Evolutionary conservation across 2,113 vertebrate genomes (phyloP), one percentile per base, ranked within the genome.

Genomic region (Poicephalus meyeri): DNA sequence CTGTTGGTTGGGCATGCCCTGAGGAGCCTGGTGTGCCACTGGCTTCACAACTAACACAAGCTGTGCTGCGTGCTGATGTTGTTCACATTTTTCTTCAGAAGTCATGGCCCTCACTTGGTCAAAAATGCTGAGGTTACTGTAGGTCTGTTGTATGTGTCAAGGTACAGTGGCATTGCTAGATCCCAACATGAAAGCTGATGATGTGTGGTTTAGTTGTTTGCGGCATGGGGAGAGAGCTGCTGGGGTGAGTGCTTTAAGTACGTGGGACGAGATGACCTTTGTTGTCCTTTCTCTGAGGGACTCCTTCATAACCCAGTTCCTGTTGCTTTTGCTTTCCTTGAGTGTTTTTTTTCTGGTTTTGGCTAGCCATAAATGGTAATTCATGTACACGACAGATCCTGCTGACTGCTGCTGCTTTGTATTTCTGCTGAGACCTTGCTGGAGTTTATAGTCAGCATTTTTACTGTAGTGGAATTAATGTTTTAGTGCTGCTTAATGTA

Each of bases 401-500:
- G 93, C 83, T 94, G 90, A 91, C 80, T 91, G 25, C 41, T 58
- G 68, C 56, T 72, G 44, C 86, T 93, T 88, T 91, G 68, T 87
- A 25, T 83, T 90, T 91, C 68, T 95, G 56, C 82, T 91, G 86
- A 94, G 49, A 88, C 77, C 70, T 72, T 84, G 37, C n/a, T 77
- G 50, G 44, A 93, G 56, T 69, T 94, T 69, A 77, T 44, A 79
- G 95, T 93, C 95, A 96, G 90, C 86, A 37, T 81, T 95, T 96
- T 96, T 87, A 61, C 63, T 79, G 5, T 41, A 41, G n/a, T 80
- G 55, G 93, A 96, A 94, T 93, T 93, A 95, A 85, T 90, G 80
- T 90, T 91, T 93, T 91, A 86, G 95, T 93, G 50, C 64, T 92
- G 37, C 37, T 89, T 94, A 89, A 93, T 86, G 69, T 92, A 88